Percentiles rank a stretch among this genome's conserved stretches.
Conservation (phyloP, 1,140 invertebrate genomes). For the Coelopa frigida region DNA sequence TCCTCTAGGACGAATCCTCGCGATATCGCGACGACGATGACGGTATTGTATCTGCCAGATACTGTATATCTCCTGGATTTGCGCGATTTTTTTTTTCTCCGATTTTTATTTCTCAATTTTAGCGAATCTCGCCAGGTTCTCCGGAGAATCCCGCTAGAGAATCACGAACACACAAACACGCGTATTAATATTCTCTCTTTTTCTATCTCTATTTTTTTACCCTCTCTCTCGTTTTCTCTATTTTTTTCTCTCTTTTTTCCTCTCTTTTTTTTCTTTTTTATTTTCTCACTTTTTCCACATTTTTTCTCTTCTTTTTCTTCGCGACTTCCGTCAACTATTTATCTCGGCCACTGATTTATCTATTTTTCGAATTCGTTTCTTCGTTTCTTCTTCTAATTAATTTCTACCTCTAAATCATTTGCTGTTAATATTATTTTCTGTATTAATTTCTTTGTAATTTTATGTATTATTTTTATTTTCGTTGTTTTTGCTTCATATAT, state of each 20-base stretch:
- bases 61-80: not conserved
- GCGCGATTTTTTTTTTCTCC: not conserved
- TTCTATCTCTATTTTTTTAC: not conserved
- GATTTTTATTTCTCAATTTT: not conserved
- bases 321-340: not conserved
- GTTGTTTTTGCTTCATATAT: not conserved
- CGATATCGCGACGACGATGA: too few relatives aligned
- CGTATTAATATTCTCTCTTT: too few relatives aligned
- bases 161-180: too few relatives aligned
- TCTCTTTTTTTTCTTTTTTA: not conserved
- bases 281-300: not conserved
- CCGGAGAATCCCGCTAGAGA: too few relatives aligned
- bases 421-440: not conserved
- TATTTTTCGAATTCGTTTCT: not conserved
- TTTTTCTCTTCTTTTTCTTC: not conserved
- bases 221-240: not conserved
- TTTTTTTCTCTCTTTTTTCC: not conserved
- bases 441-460: not conserved
- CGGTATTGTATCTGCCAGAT: too few relatives aligned
- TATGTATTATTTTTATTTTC: not conserved
- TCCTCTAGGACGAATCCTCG: too few relatives aligned
- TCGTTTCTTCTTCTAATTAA: not conserved
- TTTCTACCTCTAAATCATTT: not conserved
- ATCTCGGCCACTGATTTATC: not conserved
- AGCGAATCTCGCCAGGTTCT: too few relatives aligned